phyloP scores from a whole-genome alignment of 1,140 invertebrate species.

The Prorops nasuta region DNA sequence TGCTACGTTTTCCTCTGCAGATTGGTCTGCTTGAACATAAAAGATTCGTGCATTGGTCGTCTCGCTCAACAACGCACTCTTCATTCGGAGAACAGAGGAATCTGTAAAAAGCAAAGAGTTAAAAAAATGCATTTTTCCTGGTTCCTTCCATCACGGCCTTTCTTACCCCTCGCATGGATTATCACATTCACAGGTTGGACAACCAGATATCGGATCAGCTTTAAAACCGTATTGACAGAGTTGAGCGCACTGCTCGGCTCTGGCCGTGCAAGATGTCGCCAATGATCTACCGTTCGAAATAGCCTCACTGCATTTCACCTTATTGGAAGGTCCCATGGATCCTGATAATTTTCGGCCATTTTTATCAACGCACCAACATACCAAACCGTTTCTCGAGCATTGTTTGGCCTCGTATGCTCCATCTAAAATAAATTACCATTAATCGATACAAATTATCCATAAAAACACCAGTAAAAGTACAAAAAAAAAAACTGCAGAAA shows the following conservation, averaged over 20 bases:
- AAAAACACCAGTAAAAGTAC: neutral
- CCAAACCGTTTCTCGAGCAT: constrained; percentile 78
- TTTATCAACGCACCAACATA: constrained; percentile 83
- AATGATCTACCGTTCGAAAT: constrained; percentile 38
- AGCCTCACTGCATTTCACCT: constrained; percentile 63
- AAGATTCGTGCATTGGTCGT: constrained; percentile 67
- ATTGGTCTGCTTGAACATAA: constrained; percentile 73
- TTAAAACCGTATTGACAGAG: constrained; percentile 84
- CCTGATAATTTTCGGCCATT: constrained; percentile 73
- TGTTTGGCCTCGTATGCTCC: constrained; percentile 72
- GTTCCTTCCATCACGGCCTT: too few species aligned
- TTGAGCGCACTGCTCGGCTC: constrained; percentile 66
- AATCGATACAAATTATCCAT: neutral
- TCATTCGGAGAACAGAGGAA: constrained; percentile 71
- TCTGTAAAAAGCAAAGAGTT: too few species aligned
- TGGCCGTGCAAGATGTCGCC: constrained; percentile 28
- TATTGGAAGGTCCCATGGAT: constrained; percentile 73
- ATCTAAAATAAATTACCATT: constrained; percentile 39
- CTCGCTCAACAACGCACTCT: constrained; percentile 70
- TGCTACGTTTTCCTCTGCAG: too few species aligned
- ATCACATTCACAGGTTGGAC: constrained; percentile 81
- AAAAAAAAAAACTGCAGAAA: neutral
- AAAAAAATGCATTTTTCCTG: too few species aligned
- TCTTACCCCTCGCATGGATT: constrained; percentile 73
- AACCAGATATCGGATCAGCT: constrained; percentile 72